Evolutionary conservation across 2,113 vertebrate genomes (phyloP), one percentile per base, ranked within the genome.

Genomic region (Circaetus gallicus): DNA sequence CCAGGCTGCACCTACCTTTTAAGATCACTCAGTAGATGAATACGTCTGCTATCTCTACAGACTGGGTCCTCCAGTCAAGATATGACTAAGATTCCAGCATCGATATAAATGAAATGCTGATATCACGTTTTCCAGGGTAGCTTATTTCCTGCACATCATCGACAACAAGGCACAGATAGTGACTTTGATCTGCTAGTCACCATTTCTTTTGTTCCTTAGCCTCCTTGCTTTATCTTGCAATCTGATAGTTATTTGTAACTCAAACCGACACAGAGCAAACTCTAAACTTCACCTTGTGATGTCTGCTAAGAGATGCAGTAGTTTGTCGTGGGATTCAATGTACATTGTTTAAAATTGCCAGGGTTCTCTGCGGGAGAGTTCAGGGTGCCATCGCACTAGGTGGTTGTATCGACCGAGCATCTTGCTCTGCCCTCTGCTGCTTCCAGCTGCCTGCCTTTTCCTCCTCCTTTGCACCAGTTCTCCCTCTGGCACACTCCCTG

Each of bases 1-100:
- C 78, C 93, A 55, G 82, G 40, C 90, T 91, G 73, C 87, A n/a
- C 10, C 58, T 69, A 95, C 93, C 93, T 90, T 91, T 72, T 66
- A 73, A 93, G 74, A 66, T 58, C 1, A 2, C 87, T 91, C 78
- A 50, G 61, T n/a, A 90, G 74, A 85, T 25, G 40, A 88, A 80
- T 25, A 21, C 0, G 0, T 43, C 80, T 70, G 34, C 36, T 72
- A 6, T 32, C 58, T 53, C 40, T 53, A 77, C 0, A 0, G 56
- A 49, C 40, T 42, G 47, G 9, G 53, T 82, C 74, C 92, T 93
- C 25, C 66, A 58, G 52, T 94, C 87, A 65, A 58, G 73, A 53
- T 18, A 71, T 56, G 21, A 53, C 62, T 49, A 70, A 62, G 34
- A 82, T 82, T 82, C 74, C 70, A 82, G 62, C 49, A 92, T 26